A percentile compares a stretch with the other conserved stretches of the same genome.
Evolutionary conservation across 2,113 vertebrate genomes (phyloP).

Genomic region (Tonatia bakeri): DNA sequence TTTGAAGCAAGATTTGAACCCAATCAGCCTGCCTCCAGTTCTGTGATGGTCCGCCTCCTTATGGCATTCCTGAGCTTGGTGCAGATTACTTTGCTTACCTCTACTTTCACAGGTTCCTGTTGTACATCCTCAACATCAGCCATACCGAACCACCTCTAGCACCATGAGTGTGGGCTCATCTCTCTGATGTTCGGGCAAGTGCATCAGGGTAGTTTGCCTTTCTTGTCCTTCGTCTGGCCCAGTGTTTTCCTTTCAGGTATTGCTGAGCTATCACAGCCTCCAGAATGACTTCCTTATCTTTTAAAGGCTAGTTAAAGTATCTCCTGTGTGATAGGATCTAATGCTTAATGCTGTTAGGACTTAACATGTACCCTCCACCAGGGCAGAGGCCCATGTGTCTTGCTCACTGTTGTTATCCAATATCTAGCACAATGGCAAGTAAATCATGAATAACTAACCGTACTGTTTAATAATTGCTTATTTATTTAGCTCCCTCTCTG

Average conservation of each 20-base stretch:
- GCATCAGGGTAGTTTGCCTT: neutral
- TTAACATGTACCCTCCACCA: neutral
- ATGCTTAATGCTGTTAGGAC: neutral
- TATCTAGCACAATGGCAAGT: neutral
- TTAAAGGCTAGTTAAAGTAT: neutral
- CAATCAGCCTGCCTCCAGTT: neutral
- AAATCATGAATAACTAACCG: neutral
- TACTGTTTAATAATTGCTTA: neutral
- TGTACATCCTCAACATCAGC: neutral
- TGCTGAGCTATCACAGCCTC: neutral
- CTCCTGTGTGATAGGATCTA: neutral
- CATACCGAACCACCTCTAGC: neutral
- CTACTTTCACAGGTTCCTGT: neutral
- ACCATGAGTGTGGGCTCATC: neutral
- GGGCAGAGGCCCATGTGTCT: neutral
- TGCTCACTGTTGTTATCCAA: neutral
- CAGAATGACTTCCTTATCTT: neutral
- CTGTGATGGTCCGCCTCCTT: neutral
- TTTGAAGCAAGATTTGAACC: neutral
- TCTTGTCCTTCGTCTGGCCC: fast-evolving
- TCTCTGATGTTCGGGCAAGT: neutral
- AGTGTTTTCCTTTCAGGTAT: neutral
- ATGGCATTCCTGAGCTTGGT: neutral
- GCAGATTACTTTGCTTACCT: neutral
- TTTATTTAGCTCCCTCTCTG: neutral